These are phyloP conservation scores for Petroica traversi DNA, from an alignment of 2,113 vertebrate genomes.

Conservation along the genomic window DNA sequence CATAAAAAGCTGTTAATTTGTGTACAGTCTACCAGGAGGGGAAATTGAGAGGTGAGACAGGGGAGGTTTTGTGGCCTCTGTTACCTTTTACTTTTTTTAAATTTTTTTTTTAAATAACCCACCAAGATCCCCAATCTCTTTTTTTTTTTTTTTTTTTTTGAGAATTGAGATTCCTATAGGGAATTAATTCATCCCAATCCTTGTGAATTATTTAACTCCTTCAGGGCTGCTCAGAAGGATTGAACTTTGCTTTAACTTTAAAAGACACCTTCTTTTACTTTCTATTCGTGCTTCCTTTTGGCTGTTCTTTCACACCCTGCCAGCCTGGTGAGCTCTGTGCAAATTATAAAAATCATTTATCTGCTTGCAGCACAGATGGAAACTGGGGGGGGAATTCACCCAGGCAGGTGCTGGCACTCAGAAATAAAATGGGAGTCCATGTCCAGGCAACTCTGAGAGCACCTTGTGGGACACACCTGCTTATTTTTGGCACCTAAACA, in stretches of 20 bases:
- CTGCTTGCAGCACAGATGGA: background rate
- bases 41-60: constrained; percentile 7
- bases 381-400: background rate
- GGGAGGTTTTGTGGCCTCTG: background rate
- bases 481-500: background rate
- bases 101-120: background rate
- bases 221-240: background rate
- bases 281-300: background rate
- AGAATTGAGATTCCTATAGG: background rate
- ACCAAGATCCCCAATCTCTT: background rate
- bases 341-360: background rate
- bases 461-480: background rate
- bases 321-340: background rate
- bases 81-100: background rate
- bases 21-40: constrained; percentile 31
- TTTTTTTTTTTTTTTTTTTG: too few species aligned
- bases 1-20: constrained; percentile 24
- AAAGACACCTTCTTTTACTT: background rate
- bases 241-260: background rate
- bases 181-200: background rate
- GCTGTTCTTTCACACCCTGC: background rate
- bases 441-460: background rate
- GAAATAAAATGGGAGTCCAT: background rate
- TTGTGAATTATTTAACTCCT: constrained; percentile 26
- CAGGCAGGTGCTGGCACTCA: background rate